Evolutionary conservation across 2,797 vertebrate genomes (phyloP).

Genomic region (Erpetoichthys calabaricus): DNA sequence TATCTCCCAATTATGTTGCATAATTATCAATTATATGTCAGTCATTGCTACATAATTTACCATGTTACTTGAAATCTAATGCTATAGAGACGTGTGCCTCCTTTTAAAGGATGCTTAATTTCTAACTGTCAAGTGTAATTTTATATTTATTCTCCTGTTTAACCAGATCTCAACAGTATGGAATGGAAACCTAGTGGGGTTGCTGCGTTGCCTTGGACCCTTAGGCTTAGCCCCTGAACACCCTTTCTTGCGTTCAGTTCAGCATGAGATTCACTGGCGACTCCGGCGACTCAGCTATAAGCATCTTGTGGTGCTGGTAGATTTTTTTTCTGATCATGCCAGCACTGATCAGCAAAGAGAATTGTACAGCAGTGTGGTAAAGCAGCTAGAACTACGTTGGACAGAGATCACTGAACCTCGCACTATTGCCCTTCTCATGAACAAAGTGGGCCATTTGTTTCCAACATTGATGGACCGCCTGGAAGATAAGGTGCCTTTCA

Average conservation of each 20-base stretch:
- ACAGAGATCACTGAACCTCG: conserved; percentile 59
- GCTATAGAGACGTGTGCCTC: too few relatives aligned
- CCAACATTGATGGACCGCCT: conserved; percentile 59
- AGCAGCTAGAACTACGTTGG: conserved; percentile 81
- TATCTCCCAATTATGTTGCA: too few relatives aligned
- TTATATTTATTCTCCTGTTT: neutral
- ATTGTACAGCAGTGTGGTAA: conserved; percentile 41
- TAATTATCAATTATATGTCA: too few relatives aligned
- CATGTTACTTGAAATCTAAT: too few relatives aligned
- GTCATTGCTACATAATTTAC: too few relatives aligned
- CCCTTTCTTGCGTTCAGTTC: conserved; percentile 41
- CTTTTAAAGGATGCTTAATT: neutral
- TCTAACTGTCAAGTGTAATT: neutral
- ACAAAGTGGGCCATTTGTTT: conserved; percentile 37
- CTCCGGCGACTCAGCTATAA: conserved; percentile 54
- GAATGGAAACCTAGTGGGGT: conserved; percentile 51
- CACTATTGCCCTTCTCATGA: conserved; percentile 46
- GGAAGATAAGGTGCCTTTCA: conserved; percentile 73
- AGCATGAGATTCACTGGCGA: conserved; percentile 76
- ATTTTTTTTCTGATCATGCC: conserved; percentile 20
- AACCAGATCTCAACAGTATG: conserved; percentile 52
- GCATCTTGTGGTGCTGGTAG: conserved; percentile 47
- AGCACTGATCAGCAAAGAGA: conserved; percentile 20
- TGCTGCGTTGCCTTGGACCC: conserved; percentile 46
- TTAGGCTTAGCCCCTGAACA: conserved; percentile 27